Conservation (phyloP, 1,140 invertebrate genomes). For the Drosophila carrolli region DNA sequence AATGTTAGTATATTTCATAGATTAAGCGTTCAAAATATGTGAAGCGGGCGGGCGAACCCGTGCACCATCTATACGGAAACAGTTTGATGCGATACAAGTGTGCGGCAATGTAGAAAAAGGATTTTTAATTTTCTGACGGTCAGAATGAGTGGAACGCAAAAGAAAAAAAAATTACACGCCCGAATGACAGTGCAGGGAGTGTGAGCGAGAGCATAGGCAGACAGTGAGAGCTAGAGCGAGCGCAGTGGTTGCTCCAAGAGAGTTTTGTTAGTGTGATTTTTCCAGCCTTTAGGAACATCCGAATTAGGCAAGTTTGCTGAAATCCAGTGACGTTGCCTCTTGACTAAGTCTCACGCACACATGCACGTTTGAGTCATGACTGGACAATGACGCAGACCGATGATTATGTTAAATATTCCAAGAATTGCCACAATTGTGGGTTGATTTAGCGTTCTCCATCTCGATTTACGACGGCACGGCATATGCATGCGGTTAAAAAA, state of each 20-base stretch:
- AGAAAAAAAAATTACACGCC: constrained; percentile 55
- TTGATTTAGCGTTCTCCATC: constrained; percentile 4
- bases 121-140: constrained; percentile 50
- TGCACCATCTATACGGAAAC: constrained; percentile 4
- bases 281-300: constrained; percentile 13
- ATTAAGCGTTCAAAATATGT: constrained; percentile 49
- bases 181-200: constrained; percentile 60
- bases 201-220: constrained; percentile 9
- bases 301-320: constrained; percentile 32
- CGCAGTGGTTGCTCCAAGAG: constrained; percentile 50
- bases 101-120: constrained; percentile 43
- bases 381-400: constrained; percentile 43
- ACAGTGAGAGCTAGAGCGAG: constrained; percentile 25
- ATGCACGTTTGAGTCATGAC: constrained; percentile 52
- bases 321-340: constrained; percentile 30
- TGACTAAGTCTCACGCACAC: constrained; percentile 28
- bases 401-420: constrained; percentile 14
- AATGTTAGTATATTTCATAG: constrained; percentile 80
- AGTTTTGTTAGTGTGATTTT: constrained; percentile 46
- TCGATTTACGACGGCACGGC: background rate
- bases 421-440: constrained; percentile 12
- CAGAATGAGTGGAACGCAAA: constrained; percentile 55
- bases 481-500: constrained; percentile 30
- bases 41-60: constrained; percentile 3
- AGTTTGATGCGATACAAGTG: constrained; percentile 34